Evolutionary conservation across 2,888 invertebrate species (phyloP).

Genomic region (Mythimna ferrago): DNA sequence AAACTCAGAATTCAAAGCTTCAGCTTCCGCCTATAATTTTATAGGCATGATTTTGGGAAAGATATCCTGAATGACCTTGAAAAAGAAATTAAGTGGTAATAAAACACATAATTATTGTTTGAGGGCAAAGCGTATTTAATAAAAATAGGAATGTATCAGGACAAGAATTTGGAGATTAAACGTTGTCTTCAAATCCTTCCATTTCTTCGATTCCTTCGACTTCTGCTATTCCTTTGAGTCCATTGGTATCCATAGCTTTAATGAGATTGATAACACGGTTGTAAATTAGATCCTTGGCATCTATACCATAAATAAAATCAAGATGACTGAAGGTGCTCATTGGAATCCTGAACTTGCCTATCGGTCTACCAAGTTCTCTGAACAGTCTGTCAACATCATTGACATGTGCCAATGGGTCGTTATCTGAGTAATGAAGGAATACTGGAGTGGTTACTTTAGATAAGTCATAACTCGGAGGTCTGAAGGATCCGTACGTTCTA

Average conservation of each 20-base stretch:
- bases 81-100: neutral
- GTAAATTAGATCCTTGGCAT: conserved; percentile 91
- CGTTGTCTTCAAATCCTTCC: conserved; percentile 10
- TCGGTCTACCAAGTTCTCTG: conserved; percentile 87
- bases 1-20: too few relatives aligned
- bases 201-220: conserved; percentile 6
- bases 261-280: conserved; percentile 90
- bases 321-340: conserved; percentile 92
- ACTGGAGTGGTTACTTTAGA: conserved; percentile 91
- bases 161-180: conserved; percentile 2
- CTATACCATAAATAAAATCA: conserved; percentile 93
- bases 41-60: neutral
- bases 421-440: conserved; percentile 92
- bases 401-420: conserved; percentile 92
- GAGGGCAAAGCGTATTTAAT: conserved; percentile 17
- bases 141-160: neutral
- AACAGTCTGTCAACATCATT: conserved; percentile 90
- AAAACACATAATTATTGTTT: conserved; percentile 7
- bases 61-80: neutral
- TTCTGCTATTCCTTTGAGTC: conserved; percentile 35
- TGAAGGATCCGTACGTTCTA: conserved; percentile 86
- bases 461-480: conserved; percentile 91
- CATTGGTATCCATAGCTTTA: conserved; percentile 76
- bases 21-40: too few relatives aligned
- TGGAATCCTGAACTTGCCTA: conserved; percentile 90